Conservation (phyloP, 1,140 invertebrate species). For the Macrotrachela quadricornifera region DNA sequence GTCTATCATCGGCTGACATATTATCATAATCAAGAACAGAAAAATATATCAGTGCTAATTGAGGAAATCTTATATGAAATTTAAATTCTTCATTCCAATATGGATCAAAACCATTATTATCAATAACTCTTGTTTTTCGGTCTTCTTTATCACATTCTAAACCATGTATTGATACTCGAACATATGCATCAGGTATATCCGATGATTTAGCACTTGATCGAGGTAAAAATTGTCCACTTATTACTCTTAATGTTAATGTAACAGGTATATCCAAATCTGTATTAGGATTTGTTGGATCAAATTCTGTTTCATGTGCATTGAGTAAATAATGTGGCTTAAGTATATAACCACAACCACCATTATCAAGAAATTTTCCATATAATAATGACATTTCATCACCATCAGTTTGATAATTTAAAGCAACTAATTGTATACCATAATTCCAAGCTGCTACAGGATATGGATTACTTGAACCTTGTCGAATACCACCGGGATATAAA, state of each 20-base stretch:
- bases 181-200: slow-evolving; percentile 54
- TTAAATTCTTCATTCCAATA: slow-evolving; percentile 78
- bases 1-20: no score
- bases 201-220: slow-evolving; percentile 62
- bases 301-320: slow-evolving; percentile 68
- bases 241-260: no score
- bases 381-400: neutral
- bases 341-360: slow-evolving; percentile 62
- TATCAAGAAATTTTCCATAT: slow-evolving; percentile 27
- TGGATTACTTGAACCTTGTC: slow-evolving; percentile 80
- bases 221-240: neutral
- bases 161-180: slow-evolving; percentile 55
- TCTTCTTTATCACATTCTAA: slow-evolving; percentile 70
- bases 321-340: slow-evolving; percentile 72
- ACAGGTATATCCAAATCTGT: slow-evolving; percentile 44
- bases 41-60: no score
- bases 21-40: no score
- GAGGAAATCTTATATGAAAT: slow-evolving; percentile 39
- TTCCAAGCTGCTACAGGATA: slow-evolving; percentile 79
- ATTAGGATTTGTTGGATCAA: slow-evolving; percentile 76
- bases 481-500: slow-evolving; percentile 68
- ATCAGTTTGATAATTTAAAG: slow-evolving; percentile 8
- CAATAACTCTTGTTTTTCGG: slow-evolving; percentile 59
- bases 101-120: slow-evolving; percentile 67
- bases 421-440: slow-evolving; percentile 49